Evolutionary conservation across 2,797 vertebrate species (phyloP).

Genomic region (Sparus aurata): DNA sequence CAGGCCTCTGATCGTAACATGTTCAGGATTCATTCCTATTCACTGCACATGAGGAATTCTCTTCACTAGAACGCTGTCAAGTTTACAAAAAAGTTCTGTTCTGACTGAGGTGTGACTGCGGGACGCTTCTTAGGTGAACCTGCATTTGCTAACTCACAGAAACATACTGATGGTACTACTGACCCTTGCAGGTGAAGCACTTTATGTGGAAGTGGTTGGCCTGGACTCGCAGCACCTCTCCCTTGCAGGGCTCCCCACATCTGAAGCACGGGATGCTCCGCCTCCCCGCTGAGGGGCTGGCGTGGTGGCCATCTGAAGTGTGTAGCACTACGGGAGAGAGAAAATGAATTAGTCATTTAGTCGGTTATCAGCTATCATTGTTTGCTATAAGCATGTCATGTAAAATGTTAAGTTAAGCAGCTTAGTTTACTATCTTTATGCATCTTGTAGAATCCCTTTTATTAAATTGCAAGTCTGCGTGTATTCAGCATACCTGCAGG

Average conservation of each 20-base stretch:
- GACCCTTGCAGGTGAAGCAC: slow-evolving; percentile 98
- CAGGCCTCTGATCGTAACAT: too few species aligned
- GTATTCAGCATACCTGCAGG: neutral
- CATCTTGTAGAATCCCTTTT: too few species aligned
- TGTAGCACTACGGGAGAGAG: slow-evolving; percentile 86
- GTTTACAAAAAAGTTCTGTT: neutral
- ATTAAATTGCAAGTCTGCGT: neutral
- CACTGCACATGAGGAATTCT: slow-evolving; percentile 4
- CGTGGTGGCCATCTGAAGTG: slow-evolving; percentile 85
- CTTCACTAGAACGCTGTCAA: neutral
- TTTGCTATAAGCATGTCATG: too few species aligned
- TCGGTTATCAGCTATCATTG: neutral
- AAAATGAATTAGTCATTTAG: neutral
- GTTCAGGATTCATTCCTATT: neutral
- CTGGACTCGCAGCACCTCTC: slow-evolving; percentile 97
- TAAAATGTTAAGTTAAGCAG: neutral
- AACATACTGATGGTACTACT: slow-evolving; percentile 51
- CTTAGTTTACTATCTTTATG: neutral
- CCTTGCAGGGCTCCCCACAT: slow-evolving; percentile 93
- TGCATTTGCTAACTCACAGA: neutral
- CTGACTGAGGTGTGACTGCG: neutral
- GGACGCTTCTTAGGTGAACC: neutral
- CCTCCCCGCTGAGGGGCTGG: slow-evolving; percentile 81
- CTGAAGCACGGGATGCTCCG: slow-evolving; percentile 92
- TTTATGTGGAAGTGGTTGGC: slow-evolving; percentile 95